Evolutionary conservation across 2,113 vertebrate species (phyloP).

Genomic region (Pica pica): DNA sequence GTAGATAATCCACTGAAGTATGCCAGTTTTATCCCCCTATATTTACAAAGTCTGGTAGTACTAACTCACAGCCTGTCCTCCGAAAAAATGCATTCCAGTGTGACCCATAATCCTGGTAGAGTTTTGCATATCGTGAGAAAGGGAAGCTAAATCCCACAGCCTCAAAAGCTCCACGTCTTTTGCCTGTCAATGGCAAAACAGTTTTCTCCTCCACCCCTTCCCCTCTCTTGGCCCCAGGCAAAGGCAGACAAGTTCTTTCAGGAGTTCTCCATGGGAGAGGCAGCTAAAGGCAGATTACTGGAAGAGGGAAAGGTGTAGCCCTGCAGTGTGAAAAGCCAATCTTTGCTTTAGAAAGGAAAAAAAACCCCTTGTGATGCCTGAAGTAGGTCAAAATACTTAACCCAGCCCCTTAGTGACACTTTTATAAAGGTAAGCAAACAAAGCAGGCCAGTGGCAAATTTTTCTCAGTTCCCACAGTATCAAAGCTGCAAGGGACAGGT

Average conservation of each 20-base stretch:
- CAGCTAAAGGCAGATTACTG: not conserved
- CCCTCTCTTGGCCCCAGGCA: constrained; percentile 11
- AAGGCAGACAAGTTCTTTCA: constrained; percentile 46
- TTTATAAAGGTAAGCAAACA: constrained; percentile 36
- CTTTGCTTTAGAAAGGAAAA: constrained; percentile 15
- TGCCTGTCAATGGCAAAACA: not conserved
- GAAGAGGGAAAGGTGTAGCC: constrained; percentile 27
- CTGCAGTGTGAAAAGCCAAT: constrained; percentile 25
- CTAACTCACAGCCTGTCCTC: not conserved
- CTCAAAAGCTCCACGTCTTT: not conserved
- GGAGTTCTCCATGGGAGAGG: constrained; percentile 16
- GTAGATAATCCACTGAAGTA: constrained; percentile 45
- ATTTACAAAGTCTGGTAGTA: constrained; percentile 8
- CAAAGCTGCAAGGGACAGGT: not conserved
- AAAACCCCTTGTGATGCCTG: constrained; percentile 25
- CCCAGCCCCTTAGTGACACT: constrained; percentile 25
- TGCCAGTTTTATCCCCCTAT: not conserved
- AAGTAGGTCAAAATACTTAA: constrained; percentile 59
- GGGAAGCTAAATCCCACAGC: not conserved
- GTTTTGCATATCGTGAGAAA: not conserved
- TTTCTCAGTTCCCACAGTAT: not conserved
- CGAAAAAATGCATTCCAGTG: not conserved
- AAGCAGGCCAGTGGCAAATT: not conserved
- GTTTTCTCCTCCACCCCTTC: constrained; percentile 26
- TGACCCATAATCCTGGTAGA: not conserved